A percentile compares a stretch with the other conserved stretches of the same genome.
Evolutionary conservation across 2,888 invertebrate species (phyloP).

Genomic region (Drosophila testacea): DNA sequence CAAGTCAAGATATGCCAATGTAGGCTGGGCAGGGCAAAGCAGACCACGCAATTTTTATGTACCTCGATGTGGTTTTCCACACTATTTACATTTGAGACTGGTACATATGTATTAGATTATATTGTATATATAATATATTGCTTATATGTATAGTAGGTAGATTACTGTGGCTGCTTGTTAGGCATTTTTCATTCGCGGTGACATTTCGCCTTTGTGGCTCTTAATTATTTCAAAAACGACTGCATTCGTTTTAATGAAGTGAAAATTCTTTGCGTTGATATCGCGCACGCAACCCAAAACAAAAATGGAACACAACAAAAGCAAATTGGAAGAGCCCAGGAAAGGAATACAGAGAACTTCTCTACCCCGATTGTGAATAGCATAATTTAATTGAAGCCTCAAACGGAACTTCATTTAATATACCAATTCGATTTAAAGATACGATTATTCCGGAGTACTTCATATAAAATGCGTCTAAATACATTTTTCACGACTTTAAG

Average conservation of each 20-base stretch:
- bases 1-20: slow-evolving; percentile 1
- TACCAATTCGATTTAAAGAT: slow-evolving; percentile 29
- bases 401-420: slow-evolving; percentile 21
- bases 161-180: slow-evolving; percentile 66
- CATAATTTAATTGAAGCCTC: slow-evolving; percentile 47
- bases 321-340: slow-evolving; percentile 32
- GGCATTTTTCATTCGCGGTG: slow-evolving; percentile 77
- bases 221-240: slow-evolving; percentile 82
- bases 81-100: slow-evolving; percentile 30
- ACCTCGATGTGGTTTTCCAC: slow-evolving; percentile 32
- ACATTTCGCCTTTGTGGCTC: slow-evolving; percentile 78
- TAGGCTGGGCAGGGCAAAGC: slow-evolving; percentile 11
- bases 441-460: slow-evolving; percentile 8
- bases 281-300: slow-evolving; percentile 77
- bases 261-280: slow-evolving; percentile 82
- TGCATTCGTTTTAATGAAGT: slow-evolving; percentile 84
- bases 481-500: background rate
- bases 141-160: slow-evolving; percentile 40
- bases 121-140: slow-evolving; percentile 18
- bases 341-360: slow-evolving; percentile 1
- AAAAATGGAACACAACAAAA: slow-evolving; percentile 37
- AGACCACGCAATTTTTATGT: slow-evolving; percentile 62
- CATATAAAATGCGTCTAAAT: background rate
- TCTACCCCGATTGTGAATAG: background rate
- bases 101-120: slow-evolving; percentile 19